Evolutionary conservation across 2,797 vertebrate genomes (phyloP).

Genomic region (Sardinella longiceps): DNA sequence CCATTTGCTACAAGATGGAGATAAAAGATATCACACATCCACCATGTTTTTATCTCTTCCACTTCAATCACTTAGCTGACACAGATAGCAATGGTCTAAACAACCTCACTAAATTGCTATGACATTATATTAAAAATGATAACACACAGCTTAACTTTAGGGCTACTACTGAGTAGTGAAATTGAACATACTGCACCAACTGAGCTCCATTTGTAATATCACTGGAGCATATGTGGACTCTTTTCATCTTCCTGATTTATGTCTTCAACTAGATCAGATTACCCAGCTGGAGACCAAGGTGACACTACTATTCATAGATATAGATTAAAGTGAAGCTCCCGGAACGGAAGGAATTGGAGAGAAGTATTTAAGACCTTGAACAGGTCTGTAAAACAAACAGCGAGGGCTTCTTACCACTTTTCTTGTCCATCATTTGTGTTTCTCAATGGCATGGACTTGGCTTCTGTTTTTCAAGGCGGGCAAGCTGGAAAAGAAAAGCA

Average conservation of each 20-base stretch:
- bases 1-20: slow-evolving; percentile 76
- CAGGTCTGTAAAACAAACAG: slow-evolving; percentile 2
- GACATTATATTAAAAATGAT: slow-evolving; percentile 53
- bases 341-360: neutral
- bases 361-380: neutral
- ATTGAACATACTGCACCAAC: neutral
- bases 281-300: slow-evolving; percentile 59
- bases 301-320: slow-evolving; percentile 67
- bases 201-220: neutral
- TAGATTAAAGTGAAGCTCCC: slow-evolving; percentile 23
- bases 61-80: neutral
- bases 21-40: slow-evolving; percentile 31
- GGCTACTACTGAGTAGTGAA: neutral
- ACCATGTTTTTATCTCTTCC: slow-evolving; percentile 26
- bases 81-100: neutral
- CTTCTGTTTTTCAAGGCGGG: slow-evolving; percentile 63
- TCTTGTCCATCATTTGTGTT: slow-evolving; percentile 81
- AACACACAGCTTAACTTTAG: neutral
- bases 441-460: slow-evolving; percentile 76
- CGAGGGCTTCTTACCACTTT: slow-evolving; percentile 73
- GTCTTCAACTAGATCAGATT: slow-evolving; percentile 62
- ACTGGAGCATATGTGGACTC: neutral
- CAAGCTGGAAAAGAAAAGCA: slow-evolving; percentile 59
- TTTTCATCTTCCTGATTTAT: neutral
- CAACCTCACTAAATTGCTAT: slow-evolving; percentile 36